Evolutionary conservation across 2,888 invertebrate species (phyloP).

Genomic region (Drosophila macrothrix): DNA sequence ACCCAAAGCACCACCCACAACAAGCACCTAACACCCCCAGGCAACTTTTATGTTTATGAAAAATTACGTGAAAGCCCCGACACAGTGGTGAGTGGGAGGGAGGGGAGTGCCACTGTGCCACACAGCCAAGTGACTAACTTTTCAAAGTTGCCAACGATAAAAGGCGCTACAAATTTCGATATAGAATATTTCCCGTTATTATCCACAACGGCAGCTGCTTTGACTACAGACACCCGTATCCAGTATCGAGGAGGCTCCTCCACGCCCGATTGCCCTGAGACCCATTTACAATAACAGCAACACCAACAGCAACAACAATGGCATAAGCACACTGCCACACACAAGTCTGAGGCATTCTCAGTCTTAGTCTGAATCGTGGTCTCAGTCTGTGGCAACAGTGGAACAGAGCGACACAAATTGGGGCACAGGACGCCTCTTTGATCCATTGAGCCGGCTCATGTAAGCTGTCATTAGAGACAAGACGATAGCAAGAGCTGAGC

Average conservation of each 20-base stretch:
- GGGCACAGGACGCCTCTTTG: constrained; percentile 29
- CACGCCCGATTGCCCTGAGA: constrained; percentile 26
- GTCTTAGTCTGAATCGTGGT: background rate
- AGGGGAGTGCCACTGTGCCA: constrained; percentile 22
- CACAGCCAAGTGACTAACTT: constrained; percentile 64
- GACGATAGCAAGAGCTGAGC: constrained; percentile 13
- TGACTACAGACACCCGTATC: constrained; percentile 8
- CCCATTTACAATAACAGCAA: constrained; percentile 15
- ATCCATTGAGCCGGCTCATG: constrained; percentile 36
- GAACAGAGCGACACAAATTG: constrained; percentile 13
- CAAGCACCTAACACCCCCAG: constrained; percentile 10
- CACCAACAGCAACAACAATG: background rate
- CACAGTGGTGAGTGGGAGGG: constrained; percentile 13
- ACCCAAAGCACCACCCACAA: constrained; percentile 24
- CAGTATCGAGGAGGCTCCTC: constrained; percentile 19
- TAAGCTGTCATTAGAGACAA: constrained; percentile 40
- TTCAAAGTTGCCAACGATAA: constrained; percentile 69
- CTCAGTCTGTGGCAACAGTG: background rate
- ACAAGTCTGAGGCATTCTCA: constrained; percentile 1
- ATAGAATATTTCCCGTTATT: constrained; percentile 58
- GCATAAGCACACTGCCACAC: constrained; percentile 4
- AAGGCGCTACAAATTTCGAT: constrained; percentile 59
- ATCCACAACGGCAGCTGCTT: constrained; percentile 37
- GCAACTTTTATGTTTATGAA: constrained; percentile 78
- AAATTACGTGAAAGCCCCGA: constrained; percentile 68